phyloP scores from a whole-genome alignment of 2,113 vertebrate species.

The Salvator merianae region DNA sequence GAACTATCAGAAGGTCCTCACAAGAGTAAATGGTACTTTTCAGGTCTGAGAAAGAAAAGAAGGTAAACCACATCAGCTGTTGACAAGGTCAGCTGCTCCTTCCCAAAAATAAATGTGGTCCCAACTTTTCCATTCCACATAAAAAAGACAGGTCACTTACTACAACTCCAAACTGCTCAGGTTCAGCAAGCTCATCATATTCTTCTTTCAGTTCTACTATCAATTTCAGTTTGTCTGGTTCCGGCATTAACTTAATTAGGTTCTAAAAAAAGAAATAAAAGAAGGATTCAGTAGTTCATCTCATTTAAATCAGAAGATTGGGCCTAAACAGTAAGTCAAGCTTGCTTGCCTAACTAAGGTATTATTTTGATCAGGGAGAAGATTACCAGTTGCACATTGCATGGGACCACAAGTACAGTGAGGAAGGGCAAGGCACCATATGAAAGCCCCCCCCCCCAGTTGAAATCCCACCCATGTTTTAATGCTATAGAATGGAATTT shows the following conservation, averaged over 20 bases:
- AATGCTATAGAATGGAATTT: not conserved
- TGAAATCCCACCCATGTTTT: too few species aligned
- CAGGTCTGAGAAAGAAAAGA: accelerated
- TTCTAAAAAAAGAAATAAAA: conserved; percentile 70
- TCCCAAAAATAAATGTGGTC: not conserved
- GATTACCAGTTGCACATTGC: too few species aligned
- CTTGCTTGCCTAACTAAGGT: too few species aligned
- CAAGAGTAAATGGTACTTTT: too few species aligned
- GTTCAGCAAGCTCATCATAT: conserved; percentile 85
- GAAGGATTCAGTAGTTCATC: not conserved
- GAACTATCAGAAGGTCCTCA: not conserved
- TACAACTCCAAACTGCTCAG: conserved; percentile 88
- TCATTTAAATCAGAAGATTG: accelerated
- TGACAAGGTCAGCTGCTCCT: not conserved
- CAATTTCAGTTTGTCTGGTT: conserved; percentile 74
- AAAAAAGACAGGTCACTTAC: conserved; percentile 65
- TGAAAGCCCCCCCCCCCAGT: too few species aligned
- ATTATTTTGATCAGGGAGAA: not conserved
- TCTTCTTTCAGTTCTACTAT: conserved; percentile 84
- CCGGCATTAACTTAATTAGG: conserved; percentile 84
- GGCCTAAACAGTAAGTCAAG: not conserved
- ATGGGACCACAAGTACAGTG: too few species aligned
- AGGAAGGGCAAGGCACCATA: too few species aligned
- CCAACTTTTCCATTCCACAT: too few species aligned
- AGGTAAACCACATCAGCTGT: not conserved